Evolutionary conservation across 2,113 vertebrate species (phyloP).

Genomic region (Bombycilla garrulus): DNA sequence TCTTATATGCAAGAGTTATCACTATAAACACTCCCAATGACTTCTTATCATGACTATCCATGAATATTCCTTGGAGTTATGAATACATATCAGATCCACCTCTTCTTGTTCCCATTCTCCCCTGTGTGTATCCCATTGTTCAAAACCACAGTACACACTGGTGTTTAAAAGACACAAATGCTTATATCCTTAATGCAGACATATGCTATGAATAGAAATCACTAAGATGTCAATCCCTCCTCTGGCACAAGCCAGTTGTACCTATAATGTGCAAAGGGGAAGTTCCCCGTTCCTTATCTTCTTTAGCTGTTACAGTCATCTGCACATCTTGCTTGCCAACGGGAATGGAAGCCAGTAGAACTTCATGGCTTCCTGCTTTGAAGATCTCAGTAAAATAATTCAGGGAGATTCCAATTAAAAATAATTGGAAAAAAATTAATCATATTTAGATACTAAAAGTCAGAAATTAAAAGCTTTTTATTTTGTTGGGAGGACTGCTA

Average conservation of each 20-base stretch:
- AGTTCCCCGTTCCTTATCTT: background rate
- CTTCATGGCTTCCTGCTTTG: background rate
- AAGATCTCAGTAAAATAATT: background rate
- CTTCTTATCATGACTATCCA: background rate
- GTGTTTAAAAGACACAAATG: background rate
- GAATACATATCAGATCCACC: background rate
- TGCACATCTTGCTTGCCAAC: background rate
- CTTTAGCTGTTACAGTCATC: background rate
- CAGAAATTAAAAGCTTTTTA: background rate
- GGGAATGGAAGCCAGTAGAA: background rate
- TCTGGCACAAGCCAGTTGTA: background rate
- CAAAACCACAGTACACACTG: background rate
- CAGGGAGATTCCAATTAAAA: background rate
- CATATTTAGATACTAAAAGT: background rate
- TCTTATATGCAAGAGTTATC: background rate
- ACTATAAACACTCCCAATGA: background rate
- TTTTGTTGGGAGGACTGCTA: background rate
- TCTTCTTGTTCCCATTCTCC: background rate
- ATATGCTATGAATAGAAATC: background rate
- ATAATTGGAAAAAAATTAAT: background rate
- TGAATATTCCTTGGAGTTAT: background rate
- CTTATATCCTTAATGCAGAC: background rate
- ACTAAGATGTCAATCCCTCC: background rate
- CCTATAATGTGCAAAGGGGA: background rate
- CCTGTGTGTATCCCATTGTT: rapidly evolving